phyloP scores from a whole-genome alignment of 1,140 invertebrate genomes.

The Cyphomyrmex costatus region DNA sequence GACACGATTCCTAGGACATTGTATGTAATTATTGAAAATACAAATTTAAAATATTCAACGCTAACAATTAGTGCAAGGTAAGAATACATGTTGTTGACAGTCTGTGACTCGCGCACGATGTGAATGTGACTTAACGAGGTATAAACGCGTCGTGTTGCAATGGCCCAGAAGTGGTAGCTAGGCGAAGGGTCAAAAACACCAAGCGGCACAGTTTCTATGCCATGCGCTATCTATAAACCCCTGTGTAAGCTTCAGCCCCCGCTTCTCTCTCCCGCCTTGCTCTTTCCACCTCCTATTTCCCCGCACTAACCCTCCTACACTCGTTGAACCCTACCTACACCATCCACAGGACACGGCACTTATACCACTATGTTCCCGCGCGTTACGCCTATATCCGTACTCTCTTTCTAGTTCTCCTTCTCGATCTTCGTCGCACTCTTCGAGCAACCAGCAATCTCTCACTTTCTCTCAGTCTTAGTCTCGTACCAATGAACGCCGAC shows the following conservation, averaged over 20 bases:
- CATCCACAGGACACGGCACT: constrained; percentile 65
- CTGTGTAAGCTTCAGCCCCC: constrained; percentile 78
- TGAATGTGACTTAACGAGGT: constrained; percentile 73
- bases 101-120: constrained; percentile 25
- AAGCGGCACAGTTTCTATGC: constrained; percentile 86
- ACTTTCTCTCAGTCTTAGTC: constrained; percentile 67
- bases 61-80: not conserved
- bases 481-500: constrained; percentile 36
- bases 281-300: constrained; percentile 33
- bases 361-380: constrained; percentile 37
- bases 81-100: not conserved
- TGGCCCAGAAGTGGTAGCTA: constrained; percentile 85
- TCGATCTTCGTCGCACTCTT: constrained; percentile 36
- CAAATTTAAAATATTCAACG: not conserved
- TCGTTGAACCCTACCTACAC: constrained; percentile 75
- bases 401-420: constrained; percentile 47
- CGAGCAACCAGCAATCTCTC: constrained; percentile 27
- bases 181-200: constrained; percentile 87
- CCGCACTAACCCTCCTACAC: constrained; percentile 32
- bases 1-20: not conserved
- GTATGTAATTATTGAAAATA: not conserved
- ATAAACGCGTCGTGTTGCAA: constrained; percentile 79
- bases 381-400: constrained; percentile 40
- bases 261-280: constrained; percentile 52
- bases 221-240: constrained; percentile 87